Conservation (phyloP, 92 coral and sea anemone genomes). For the Hydrozoanthus gracilis region DNA sequence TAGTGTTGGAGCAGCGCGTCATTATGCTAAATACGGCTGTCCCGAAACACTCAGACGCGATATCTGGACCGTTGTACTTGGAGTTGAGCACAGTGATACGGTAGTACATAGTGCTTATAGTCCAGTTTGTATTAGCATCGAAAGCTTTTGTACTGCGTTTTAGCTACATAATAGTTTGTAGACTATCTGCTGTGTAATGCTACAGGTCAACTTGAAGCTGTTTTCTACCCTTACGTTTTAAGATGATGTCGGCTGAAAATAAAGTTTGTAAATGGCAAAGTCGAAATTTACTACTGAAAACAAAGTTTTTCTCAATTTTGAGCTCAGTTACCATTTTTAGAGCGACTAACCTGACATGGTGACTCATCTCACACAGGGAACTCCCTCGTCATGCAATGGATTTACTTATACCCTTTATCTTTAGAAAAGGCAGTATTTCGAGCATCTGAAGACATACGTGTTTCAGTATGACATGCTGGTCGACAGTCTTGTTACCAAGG, state of each 20-base stretch:
- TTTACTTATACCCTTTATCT: not conserved
- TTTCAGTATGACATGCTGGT: conserved; percentile 91
- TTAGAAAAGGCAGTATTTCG: conserved; percentile 90
- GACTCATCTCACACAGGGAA: no score
- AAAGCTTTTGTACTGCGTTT: no score
- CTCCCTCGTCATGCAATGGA: not conserved
- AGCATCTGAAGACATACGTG: conserved; percentile 92
- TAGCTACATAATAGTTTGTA: no score
- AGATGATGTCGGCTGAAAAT: no score
- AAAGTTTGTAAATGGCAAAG: no score
- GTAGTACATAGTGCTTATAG: conserved; percentile 48
- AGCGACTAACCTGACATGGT: no score
- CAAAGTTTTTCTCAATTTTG: no score
- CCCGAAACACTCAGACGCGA: conserved; percentile 92
- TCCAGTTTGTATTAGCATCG: not conserved
- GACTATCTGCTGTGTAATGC: no score
- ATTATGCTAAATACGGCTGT: conserved; percentile 94
- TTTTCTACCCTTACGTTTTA: no score
- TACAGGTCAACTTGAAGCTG: no score
- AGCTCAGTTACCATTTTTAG: no score
- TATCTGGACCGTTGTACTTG: conserved; percentile 87
- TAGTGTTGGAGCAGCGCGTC: conserved; percentile 85
- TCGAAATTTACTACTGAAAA: no score
- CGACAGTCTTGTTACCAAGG: conserved; percentile 96
- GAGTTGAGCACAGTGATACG: conserved; percentile 82